These are phyloP conservation scores for Nasonia vitripennis DNA, from an alignment of 1,140 invertebrate genomes.

Conservation along the genomic window DNA sequence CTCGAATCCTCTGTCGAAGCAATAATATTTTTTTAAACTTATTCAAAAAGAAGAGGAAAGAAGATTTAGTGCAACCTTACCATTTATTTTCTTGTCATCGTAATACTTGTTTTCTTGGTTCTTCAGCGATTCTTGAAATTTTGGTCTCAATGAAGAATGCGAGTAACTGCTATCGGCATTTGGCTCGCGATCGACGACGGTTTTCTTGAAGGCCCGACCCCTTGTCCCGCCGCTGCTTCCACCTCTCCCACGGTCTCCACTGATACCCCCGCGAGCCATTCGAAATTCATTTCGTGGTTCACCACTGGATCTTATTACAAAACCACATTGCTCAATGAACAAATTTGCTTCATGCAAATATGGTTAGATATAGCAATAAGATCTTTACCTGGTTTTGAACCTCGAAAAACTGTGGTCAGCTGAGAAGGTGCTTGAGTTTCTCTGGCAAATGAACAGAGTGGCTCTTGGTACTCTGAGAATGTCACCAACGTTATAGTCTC, in stretches of 20 bases:
- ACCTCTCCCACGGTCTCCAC: constrained; percentile 72
- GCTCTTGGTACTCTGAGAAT: constrained; percentile 63
- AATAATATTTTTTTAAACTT: constrained; percentile 39
- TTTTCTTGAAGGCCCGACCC: constrained; percentile 74
- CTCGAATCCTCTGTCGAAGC: constrained; percentile 81
- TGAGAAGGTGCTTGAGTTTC: constrained; percentile 62
- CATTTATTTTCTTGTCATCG: constrained; percentile 75
- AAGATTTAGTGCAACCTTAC: constrained; percentile 50
- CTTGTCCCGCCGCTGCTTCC: constrained; percentile 74
- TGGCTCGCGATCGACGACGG: constrained; percentile 69
- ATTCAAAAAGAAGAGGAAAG: neutral
- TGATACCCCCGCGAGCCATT: constrained; percentile 72
- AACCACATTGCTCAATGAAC: constrained; percentile 35
- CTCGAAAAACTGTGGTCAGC: constrained; percentile 64
- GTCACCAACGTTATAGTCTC: constrained; percentile 57
- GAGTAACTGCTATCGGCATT: constrained; percentile 71
- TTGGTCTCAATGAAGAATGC: constrained; percentile 75
- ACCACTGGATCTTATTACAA: constrained; percentile 63
- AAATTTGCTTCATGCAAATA: neutral
- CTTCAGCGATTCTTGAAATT: constrained; percentile 82
- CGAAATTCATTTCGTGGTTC: constrained; percentile 72
- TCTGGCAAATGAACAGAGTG: constrained; percentile 69
- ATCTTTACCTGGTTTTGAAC: constrained; percentile 67
- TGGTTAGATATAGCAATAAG: neutral
- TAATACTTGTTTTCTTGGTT: constrained; percentile 80